phyloP scores from a whole-genome alignment of 92 coral and sea anemone genomes.

The Zoanthus sociatus region DNA sequence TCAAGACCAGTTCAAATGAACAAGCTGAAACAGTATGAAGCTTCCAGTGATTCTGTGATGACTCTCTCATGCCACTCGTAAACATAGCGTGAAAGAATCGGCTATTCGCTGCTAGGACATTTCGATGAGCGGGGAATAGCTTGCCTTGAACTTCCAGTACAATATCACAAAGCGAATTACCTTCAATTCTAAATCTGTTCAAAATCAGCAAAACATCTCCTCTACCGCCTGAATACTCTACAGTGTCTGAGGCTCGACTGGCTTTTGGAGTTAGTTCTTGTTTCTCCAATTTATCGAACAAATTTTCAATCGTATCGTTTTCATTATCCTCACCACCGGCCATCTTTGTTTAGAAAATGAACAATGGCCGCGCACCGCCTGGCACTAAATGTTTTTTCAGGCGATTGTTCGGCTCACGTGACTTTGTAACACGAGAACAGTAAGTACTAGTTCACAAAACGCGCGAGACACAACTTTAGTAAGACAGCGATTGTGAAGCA shows the following conservation, averaged over 20 bases:
- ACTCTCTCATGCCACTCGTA: constrained; percentile 44
- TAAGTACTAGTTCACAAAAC: no score
- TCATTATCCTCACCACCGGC: constrained; percentile 40
- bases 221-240: constrained; percentile 40
- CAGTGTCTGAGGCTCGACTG: constrained; percentile 41
- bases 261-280: constrained; percentile 37
- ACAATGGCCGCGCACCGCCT: constrained; percentile 42
- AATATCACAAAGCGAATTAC: constrained; percentile 43
- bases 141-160: constrained; percentile 45
- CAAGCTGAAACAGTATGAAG: constrained; percentile 42
- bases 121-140: constrained; percentile 44
- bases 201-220: constrained; percentile 43
- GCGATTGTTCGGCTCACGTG: neutral
- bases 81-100: constrained; percentile 49
- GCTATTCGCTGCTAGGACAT: constrained; percentile 45
- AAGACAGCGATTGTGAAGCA: no score
- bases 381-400: constrained; percentile 21
- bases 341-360: constrained; percentile 25
- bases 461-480: no score
- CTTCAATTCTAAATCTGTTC: constrained; percentile 47
- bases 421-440: neutral
- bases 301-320: constrained; percentile 41
- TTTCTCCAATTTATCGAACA: constrained; percentile 47
- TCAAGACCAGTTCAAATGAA: constrained; percentile 40
- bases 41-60: constrained; percentile 46